These are phyloP conservation scores for Amphipoea oculea DNA, from an alignment of 2,888 invertebrate genomes.

Conservation along the genomic window DNA sequence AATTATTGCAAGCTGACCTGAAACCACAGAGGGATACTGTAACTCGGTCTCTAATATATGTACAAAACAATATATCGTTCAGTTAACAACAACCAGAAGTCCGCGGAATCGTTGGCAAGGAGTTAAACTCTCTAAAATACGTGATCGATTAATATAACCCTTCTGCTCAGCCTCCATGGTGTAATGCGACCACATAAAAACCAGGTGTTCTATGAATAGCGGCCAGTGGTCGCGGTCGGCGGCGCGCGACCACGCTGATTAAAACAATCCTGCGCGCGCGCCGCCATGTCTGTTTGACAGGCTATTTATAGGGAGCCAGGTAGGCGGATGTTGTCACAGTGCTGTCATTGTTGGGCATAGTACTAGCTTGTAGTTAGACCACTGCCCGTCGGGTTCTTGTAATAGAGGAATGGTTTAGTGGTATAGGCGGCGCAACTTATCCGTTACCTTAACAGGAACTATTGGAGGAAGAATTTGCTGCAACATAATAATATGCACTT, in stretches of 20 bases:
- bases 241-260: conserved; percentile 67
- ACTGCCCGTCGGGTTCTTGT: neutral
- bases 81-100: neutral
- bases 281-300: conserved; percentile 52
- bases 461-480: neutral
- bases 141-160: neutral
- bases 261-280: conserved; percentile 59
- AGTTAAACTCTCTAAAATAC: neutral
- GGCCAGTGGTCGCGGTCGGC: conserved; percentile 62
- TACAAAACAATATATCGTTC: neutral
- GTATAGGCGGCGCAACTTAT: too few relatives aligned
- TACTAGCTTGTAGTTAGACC: neutral
- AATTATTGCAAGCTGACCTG: neutral
- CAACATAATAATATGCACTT: neutral
- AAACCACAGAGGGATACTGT: neutral
- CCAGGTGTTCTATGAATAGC: conserved; percentile 66
- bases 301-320: conserved; percentile 50
- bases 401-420: neutral
- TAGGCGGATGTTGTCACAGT: conserved; percentile 59
- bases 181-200: conserved; percentile 49
- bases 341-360: conserved; percentile 48
- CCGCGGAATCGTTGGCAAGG: neutral
- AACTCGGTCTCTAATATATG: neutral
- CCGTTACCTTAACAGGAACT: neutral
- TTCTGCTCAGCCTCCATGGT: conserved; percentile 23